These are phyloP conservation scores for Drosophila albomicans DNA, from an alignment of 1,140 invertebrate genomes.

Conservation along the genomic window DNA sequence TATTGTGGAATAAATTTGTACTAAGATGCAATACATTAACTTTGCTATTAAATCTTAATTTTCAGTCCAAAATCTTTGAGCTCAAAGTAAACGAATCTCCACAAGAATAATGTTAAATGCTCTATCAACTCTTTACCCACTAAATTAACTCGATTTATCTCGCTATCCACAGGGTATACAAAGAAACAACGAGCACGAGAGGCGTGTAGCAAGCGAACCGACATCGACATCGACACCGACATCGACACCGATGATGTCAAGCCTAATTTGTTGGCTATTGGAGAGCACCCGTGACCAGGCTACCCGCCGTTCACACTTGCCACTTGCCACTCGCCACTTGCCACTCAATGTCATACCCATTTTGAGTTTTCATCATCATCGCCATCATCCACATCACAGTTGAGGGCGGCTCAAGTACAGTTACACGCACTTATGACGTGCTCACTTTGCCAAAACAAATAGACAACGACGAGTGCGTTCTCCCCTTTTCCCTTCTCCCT, in stretches of 20 bases:
- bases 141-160: background rate
- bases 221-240: slow-evolving; percentile 28
- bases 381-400: background rate
- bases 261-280: slow-evolving; percentile 43
- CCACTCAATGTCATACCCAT: slow-evolving; percentile 45
- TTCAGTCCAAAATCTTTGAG: no score
- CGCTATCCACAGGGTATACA: slow-evolving; percentile 24
- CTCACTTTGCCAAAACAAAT: slow-evolving; percentile 28
- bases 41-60: no score
- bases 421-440: slow-evolving; percentile 59
- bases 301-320: background rate
- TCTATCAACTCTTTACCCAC: background rate
- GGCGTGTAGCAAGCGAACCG: slow-evolving; percentile 32
- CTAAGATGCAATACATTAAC: no score
- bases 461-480: slow-evolving; percentile 16
- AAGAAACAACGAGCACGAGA: slow-evolving; percentile 23
- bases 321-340: background rate
- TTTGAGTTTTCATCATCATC: slow-evolving; percentile 11
- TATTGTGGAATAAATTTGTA: no score
- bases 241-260: slow-evolving; percentile 56
- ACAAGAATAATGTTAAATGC: background rate
- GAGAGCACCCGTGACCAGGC: slow-evolving; percentile 38
- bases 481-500: background rate
- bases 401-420: slow-evolving; percentile 34
- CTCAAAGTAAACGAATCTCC: background rate